Evolutionary conservation across 2,113 vertebrate species (phyloP), one percentile per base, ranked within the genome.

Genomic region (Embiotoca jacksoni): DNA sequence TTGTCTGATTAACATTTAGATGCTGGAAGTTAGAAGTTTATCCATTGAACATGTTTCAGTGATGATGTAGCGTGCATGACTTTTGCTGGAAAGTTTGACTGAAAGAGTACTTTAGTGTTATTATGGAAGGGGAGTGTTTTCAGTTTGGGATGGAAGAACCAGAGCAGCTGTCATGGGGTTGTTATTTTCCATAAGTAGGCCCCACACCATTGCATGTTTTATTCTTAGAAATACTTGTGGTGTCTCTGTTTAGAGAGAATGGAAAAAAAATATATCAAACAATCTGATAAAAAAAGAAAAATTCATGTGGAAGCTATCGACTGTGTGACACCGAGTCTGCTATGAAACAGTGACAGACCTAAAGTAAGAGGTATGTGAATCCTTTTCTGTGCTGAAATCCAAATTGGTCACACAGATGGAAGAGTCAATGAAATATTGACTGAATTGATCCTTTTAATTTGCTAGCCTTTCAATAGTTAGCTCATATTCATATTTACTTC

Each of bases 201-300:
- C 52, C 66, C 3, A 55, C 66, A 77, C 63, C 7, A 6, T 82
- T 61, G 60, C 59, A 63, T 68, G 52, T 66, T 77, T 85, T 72
- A 77, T 83, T 77, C 49, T 73, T 44, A 67, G 79, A 46, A 79
- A 79, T 73, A 78, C 55, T 50, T 83, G 57, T 71, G 80, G 73
- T 47, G 32, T 74, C 54, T 80, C 50, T 81, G 75, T 75, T 71
- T 59, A 14, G 39, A 74, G 72, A 13, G 57, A 56, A 62, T 35
- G 49, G 35, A 66, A 76, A 32, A 32, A 56, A 61, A 6, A n/a
- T 30, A 80, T 74, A 80, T 74, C 23, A 81, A 81, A 72, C 46
- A 64, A 39, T 74, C 52, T 79, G 63, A 80, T 50, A 75, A 62
- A 59, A 71, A 67, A 73, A 61, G 9, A 57, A 37, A 37, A 78